A percentile compares a stretch with the other conserved stretches of the same genome.
Evolutionary conservation across 2,888 invertebrate genomes (phyloP).

Genomic region (Clostera curtula): DNA sequence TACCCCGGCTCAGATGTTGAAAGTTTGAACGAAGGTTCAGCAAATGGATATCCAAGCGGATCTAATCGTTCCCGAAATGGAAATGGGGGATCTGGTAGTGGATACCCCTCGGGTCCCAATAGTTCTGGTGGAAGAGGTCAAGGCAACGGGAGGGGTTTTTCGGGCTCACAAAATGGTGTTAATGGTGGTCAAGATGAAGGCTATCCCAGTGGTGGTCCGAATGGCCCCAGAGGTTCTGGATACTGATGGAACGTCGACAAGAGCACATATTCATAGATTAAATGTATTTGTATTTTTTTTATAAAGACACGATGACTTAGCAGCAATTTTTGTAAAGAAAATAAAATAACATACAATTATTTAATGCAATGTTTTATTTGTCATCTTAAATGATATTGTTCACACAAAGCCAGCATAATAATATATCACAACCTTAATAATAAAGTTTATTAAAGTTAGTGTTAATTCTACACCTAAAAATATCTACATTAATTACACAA

Average conservation of each 20-base stretch:
- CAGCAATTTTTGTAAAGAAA: slow-evolving; percentile 16
- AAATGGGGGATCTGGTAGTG: slow-evolving; percentile 9
- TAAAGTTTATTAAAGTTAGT: not conserved
- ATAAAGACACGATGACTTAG: slow-evolving; percentile 12
- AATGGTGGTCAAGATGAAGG: slow-evolving; percentile 40
- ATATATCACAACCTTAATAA: slow-evolving; percentile 17
- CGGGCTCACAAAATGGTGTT: slow-evolving; percentile 20
- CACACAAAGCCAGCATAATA: slow-evolving; percentile 13
- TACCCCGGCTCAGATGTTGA: slow-evolving; percentile 12
- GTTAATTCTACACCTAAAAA: slow-evolving; percentile 8
- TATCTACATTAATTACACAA: slow-evolving; percentile 10
- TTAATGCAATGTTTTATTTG: not conserved
- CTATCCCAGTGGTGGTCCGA: slow-evolving; percentile 58
- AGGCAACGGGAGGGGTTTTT: slow-evolving; percentile 24
- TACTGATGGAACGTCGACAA: slow-evolving; percentile 31
- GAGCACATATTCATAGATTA: no score
- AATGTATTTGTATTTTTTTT: no score
- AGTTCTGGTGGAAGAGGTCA: slow-evolving; percentile 25
- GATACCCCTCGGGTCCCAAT: slow-evolving; percentile 29
- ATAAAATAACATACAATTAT: not conserved
- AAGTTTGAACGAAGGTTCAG: slow-evolving; percentile 1
- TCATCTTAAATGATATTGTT: not conserved
- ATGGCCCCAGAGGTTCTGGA: slow-evolving; percentile 58
- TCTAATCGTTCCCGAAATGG: not conserved
- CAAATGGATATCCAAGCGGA: slow-evolving; percentile 1